Evolutionary conservation across 2,888 invertebrate species (phyloP), one percentile per base, ranked within the genome.

Genomic region (Gerris lacustris): DNA sequence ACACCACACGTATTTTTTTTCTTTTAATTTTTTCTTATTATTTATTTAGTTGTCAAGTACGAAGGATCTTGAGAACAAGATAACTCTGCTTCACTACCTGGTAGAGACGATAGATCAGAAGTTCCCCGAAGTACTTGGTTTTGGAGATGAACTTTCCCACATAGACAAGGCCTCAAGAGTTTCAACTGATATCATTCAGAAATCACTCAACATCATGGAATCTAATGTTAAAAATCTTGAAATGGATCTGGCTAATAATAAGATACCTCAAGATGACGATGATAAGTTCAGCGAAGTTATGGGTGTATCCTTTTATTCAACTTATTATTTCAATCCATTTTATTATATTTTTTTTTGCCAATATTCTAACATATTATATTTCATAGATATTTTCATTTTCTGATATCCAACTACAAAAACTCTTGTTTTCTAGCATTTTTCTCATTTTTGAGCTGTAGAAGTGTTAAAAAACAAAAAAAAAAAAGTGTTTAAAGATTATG

Each of bases 41-140:
- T 66, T 6, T 74, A 82, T 81, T 15, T 80, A 90, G 88, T 82
- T 94, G 74, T 89, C 90, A 5, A 87, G 90, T 72, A 94, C 93
- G n/a, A 98, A 98, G 82, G 94, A 96, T 78, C 83, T 90, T 64
- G 93, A 97, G 77, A 96, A 96, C 80, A 92, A 93, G 77, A 90
- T 90, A 74, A 98, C 96, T 0, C 82, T 99, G 43, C 83, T 98
- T 67, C 97, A 98, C 80, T 97, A 94, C 78, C 82, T 99, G 70
- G 94, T 90, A 0, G 90, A 94, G 75, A 88, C 90, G 0, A 87
- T 95, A 72, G 95, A 97, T 80, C 86, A 83, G 71, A 94, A 95
- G 77, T 92, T 93, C 80, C 92, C 94, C 0, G 95, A 96, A 69
- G 85, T 89, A 44, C 80, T 94, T 15, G 87, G 82, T 71, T 96